These are phyloP conservation scores for Rhombomys opimus DNA, from an alignment of 2,113 vertebrate species.

Conservation along the genomic window DNA sequence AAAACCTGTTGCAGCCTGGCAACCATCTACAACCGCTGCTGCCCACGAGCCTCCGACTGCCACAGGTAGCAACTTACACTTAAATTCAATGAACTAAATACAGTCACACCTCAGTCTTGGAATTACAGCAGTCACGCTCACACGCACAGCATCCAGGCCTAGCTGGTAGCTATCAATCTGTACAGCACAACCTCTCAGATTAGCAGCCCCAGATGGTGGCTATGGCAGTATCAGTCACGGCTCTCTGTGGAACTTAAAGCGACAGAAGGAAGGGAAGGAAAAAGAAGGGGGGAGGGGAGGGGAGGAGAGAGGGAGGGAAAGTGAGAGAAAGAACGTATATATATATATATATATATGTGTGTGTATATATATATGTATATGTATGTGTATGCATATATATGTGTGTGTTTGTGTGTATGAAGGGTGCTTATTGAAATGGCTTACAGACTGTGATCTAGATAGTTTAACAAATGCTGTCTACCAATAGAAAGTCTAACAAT, in stretches of 20 bases:
- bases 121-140: too few relatives aligned
- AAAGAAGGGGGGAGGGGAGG: too few relatives aligned
- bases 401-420: neutral
- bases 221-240: neutral
- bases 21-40: too few relatives aligned
- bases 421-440: neutral
- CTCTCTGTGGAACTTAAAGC: neutral
- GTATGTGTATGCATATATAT: neutral
- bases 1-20: neutral
- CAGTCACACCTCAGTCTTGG: neutral
- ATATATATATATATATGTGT: neutral
- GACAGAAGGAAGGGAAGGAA: neutral
- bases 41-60: neutral
- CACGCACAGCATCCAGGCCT: accelerated
- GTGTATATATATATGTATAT: neutral
- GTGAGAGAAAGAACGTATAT: too few relatives aligned
- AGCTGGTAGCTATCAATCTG: accelerated
- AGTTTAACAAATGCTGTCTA: neutral
- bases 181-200: neutral
- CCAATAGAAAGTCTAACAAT: neutral
- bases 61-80: neutral
- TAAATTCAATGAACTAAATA: neutral
- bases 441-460: neutral
- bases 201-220: neutral
- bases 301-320: too few relatives aligned